A percentile compares a stretch with the other conserved stretches of the same genome.
These are phyloP conservation scores for Amblyornis subalaris DNA, from an alignment of 2,113 vertebrate species.

Conservation along the genomic window DNA sequence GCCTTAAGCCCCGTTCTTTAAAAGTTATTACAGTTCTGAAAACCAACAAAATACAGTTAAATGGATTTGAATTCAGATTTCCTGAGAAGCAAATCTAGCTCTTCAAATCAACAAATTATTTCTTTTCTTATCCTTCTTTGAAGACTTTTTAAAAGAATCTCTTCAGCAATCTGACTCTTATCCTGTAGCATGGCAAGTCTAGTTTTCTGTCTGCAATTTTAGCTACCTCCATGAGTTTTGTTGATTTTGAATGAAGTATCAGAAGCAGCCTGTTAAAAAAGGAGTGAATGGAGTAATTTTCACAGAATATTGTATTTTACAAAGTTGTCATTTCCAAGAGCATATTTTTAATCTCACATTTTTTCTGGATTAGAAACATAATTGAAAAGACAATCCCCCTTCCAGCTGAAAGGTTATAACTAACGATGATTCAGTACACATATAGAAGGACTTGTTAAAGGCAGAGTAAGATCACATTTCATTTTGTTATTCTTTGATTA, in stretches of 20 bases:
- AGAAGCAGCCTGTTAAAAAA: neutral
- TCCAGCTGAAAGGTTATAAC: neutral
- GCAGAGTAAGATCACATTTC: neutral
- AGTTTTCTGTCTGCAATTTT: neutral
- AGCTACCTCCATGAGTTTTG: neutral
- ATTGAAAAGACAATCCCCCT: neutral
- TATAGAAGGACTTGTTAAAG: neutral
- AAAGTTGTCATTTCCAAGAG: neutral
- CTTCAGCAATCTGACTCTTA: neutral
- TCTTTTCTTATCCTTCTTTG: neutral
- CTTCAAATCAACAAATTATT: neutral
- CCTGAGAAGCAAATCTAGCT: neutral
- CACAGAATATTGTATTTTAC: neutral
- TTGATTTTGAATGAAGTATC: constrained; percentile 17
- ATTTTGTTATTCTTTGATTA: constrained; percentile 11
- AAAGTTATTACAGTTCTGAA: neutral
- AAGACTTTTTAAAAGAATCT: neutral
- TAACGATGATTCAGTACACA: neutral
- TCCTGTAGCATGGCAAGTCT: neutral
- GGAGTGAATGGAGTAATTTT: constrained; percentile 3
- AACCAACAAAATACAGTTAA: neutral
- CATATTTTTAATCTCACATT: constrained; percentile 7
- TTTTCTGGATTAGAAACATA: neutral
- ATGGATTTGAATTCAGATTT: neutral
- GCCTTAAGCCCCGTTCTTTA: neutral